Base-by-base conservation (phyloP, 1,140 invertebrate species). In the Ylistrum balloti region DNA sequence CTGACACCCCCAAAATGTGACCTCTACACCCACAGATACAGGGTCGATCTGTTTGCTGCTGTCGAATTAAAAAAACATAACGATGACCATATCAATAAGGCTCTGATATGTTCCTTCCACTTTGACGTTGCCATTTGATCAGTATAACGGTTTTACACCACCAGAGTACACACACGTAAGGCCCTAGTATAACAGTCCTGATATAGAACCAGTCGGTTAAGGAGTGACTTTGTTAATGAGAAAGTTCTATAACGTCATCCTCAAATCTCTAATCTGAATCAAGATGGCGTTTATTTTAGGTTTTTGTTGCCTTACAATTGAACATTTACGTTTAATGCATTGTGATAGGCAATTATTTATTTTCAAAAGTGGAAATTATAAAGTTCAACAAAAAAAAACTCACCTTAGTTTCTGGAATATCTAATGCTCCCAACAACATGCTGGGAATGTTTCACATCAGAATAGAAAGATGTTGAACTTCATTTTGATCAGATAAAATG, bases 41-140 rank as follows among this genome's bases (percentile, higher is more conserved):
- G 22, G n/a, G 56, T 45, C 41, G 41, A 17, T 45, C 41, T 45
- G 41, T 74, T 28, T 74, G 56, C 56, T 28, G 22, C 2, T 74
- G n/a, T 74, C 56, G 56, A 74, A 74, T 74, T 74, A 74, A 74
- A 74, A n/a, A 74, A 74, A 0, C 56, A 74, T 74, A 74, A 74
- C n/a, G 56, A 74, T 28, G 56, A 28, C 5, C 5, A 28, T 74
- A 28, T 74, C 56, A 74, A 74, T 74, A 74, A 5, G n/a, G 22
- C 20, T 74, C 56, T 17, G 56, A 74, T 74, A 74, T 17, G 22
- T n/a, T 28, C n/a, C 56, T n/a, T 45, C 56, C 56, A 2, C n/a
- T 74, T 28, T 28, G 56, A 74, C 56, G 56, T 74, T 28, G 22
- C 56, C n/a, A n/a, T 74, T 74, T 28, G n/a, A 74, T 74, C 22